phyloP scores from a whole-genome alignment of 1,140 invertebrate genomes.

The Pararge aegeria region DNA sequence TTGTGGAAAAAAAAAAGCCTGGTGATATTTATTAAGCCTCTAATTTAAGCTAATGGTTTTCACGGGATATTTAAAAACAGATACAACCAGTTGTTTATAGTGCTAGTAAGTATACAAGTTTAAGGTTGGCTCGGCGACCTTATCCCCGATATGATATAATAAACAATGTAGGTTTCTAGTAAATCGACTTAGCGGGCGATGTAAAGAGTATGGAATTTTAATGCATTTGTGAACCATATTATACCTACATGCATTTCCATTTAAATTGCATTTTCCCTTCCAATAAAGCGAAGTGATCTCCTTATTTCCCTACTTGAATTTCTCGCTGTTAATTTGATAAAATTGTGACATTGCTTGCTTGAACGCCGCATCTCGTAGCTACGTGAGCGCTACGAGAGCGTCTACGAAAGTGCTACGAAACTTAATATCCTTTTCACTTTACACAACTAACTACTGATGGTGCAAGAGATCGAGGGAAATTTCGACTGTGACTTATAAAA shows the following conservation, averaged over 20 bases:
- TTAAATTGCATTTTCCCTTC: not conserved
- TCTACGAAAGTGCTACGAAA: conserved; percentile 9
- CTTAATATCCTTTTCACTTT: not conserved
- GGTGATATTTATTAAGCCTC: too few species aligned
- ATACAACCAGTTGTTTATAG: too few species aligned
- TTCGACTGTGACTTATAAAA: not conserved
- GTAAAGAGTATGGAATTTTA: too few species aligned
- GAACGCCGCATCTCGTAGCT: conserved; percentile 1
- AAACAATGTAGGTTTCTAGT: too few species aligned
- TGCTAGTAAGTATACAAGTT: too few species aligned
- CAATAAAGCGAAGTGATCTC: not conserved
- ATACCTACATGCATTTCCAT: not conserved
- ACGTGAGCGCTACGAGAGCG: not conserved
- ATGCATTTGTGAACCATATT: not conserved
- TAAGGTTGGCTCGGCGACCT: too few species aligned
- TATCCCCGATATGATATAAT: too few species aligned
- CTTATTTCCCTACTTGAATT: not conserved
- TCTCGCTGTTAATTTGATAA: not conserved
- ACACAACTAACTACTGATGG: not conserved
- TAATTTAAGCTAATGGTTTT: too few species aligned
- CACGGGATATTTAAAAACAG: too few species aligned
- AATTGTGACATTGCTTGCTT: not conserved
- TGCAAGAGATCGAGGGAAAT: not conserved
- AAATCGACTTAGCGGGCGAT: too few species aligned
- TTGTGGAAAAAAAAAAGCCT: too few species aligned